Base-by-base conservation (phyloP, 2,113 vertebrate genomes). In the Hystrix cristata region DNA sequence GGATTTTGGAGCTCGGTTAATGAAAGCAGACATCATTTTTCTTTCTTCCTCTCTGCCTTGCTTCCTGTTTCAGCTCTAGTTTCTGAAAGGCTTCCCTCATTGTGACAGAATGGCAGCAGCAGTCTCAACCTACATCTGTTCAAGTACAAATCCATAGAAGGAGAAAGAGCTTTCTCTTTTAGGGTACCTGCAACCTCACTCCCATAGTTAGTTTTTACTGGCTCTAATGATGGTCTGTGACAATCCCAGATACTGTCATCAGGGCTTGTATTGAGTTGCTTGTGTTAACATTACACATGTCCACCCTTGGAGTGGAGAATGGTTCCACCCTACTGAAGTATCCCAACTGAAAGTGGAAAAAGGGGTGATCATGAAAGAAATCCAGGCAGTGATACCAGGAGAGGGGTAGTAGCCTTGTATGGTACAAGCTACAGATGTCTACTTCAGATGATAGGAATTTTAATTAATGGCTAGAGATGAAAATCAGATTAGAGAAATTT, bases 41-140 rank as follows among this genome's bases (percentile, higher is more conserved):
- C 51, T 7, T 65, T 76, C 59, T 57, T 23, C 10, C 64, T 91
- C 38, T 92, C 59, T 57, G 18, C 38, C 43, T 27, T 72, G 27
- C 16, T 79, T 95, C 60, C 11, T 94, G 18, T 82, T 86, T 84
- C 76, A 14, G 5, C 34, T 78, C 3, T 57, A 76, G 34, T 78
- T 93, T 94, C 81, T 92, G 71, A 95, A 88, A 88, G 19, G 23
- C 12, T 95, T 83, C 34, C 51, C 31, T 96, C 46, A 43, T n/a
- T 60, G 19, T 82, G 60, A 59, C 38, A 59, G 67, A 10, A 57
- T 5, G 7, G n/a, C 27, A 71, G 14, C 51, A 59, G 23, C 8
- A 87, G 7, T 89, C 57, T 60, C 29, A 84, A 38, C 34, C 43
- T 85, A n/a, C 1, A 51, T 65, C 53, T 34, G n/a, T 59, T 87